These are phyloP conservation scores for Delichon dasypus DNA, from an alignment of 2,797 vertebrate species.

Conservation along the genomic window DNA sequence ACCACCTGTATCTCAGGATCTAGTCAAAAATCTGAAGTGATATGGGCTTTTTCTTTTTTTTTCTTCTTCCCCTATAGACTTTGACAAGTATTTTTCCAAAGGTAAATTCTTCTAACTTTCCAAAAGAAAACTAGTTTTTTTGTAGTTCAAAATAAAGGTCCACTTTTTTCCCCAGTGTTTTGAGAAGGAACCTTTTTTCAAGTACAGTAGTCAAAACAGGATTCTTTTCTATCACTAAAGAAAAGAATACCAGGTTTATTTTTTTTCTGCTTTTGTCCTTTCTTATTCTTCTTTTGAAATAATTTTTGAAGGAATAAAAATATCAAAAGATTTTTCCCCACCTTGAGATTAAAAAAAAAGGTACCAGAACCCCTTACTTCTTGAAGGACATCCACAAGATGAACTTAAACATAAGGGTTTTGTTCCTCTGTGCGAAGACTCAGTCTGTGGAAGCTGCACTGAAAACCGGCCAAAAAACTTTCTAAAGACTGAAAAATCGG, in stretches of 20 bases:
- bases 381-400: constrained; percentile 26
- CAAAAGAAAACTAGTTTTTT: background rate
- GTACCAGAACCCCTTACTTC: background rate
- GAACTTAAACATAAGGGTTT: constrained; percentile 18
- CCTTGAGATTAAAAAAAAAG: background rate
- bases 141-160: background rate
- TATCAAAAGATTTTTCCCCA: background rate
- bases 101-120: background rate
- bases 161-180: background rate
- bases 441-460: background rate
- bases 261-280: constrained; percentile 1
- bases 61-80: background rate
- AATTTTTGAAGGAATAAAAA: background rate
- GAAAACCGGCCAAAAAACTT: constrained; percentile 8
- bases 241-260: background rate
- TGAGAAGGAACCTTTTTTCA: background rate
- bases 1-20: constrained; percentile 6
- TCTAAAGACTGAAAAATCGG: constrained; percentile 13
- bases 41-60: background rate
- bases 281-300: background rate
- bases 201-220: background rate
- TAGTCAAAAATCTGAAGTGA: constrained; percentile 11
- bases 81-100: background rate
- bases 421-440: constrained; percentile 1
- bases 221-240: background rate